phyloP scores from a whole-genome alignment of 1,140 invertebrate species.

The Campodea augens region DNA sequence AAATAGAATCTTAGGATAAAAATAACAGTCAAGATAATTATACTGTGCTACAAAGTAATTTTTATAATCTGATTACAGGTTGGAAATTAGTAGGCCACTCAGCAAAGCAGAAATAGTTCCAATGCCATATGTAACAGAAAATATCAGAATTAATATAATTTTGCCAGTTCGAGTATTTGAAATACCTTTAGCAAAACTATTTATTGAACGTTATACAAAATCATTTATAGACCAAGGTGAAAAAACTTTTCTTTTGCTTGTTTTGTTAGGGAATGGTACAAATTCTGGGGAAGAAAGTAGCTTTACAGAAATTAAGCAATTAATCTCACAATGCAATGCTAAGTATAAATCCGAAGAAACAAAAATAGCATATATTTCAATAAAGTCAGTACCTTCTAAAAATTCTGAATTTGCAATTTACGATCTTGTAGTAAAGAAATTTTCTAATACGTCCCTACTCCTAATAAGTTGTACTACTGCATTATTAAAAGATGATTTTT shows the following conservation, averaged over 20 bases:
- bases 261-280: slow-evolving; percentile 23
- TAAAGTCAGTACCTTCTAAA: slow-evolving; percentile 6
- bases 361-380: slow-evolving; percentile 48
- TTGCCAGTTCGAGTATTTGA: slow-evolving; percentile 37
- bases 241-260: slow-evolving; percentile 51
- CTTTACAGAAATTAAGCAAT: too few relatives aligned
- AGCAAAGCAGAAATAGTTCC: slow-evolving; percentile 65
- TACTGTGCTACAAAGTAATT: background rate
- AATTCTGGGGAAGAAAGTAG: slow-evolving; percentile 36
- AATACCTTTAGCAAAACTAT: slow-evolving; percentile 31
- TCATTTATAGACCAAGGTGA: slow-evolving; percentile 52
- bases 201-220: slow-evolving; percentile 47
- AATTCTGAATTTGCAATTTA: slow-evolving; percentile 39
- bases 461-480: slow-evolving; percentile 41
- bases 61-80: slow-evolving; percentile 20
- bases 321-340: slow-evolving; percentile 38
- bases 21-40: background rate
- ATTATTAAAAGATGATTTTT: slow-evolving; percentile 53
- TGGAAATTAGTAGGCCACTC: slow-evolving; percentile 55
- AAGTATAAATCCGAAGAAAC: slow-evolving; percentile 45
- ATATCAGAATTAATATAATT: slow-evolving; percentile 52
- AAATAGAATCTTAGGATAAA: slow-evolving; percentile 1
- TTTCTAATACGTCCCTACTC: slow-evolving; percentile 44
- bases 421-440: slow-evolving; percentile 48
- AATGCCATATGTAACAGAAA: slow-evolving; percentile 82